Base-by-base conservation (phyloP, 2,797 vertebrate species). In the Pelodytes ibericus region DNA sequence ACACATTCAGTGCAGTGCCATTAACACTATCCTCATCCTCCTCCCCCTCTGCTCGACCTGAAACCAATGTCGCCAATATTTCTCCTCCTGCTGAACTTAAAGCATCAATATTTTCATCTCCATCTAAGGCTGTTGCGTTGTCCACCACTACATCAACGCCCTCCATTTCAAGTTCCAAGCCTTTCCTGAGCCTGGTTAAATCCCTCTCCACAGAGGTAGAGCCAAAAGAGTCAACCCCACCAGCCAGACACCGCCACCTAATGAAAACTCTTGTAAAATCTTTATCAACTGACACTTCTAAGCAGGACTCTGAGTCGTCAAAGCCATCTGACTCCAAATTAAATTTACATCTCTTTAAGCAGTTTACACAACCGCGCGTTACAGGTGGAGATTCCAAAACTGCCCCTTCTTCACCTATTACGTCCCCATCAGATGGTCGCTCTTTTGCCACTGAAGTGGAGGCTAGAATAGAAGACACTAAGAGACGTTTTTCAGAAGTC, bases 361-460 rank as follows among this genome's bases (percentile, higher is more conserved):
- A 96, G 82, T 96, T 99, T 85, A 93, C 96, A n/a, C 97, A 98
- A 57, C 93, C 96, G 39, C 94, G 95, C 30, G 84, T 87, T 82
- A 86, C 92, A 0, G 83, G 91, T 60, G 89, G 92, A 0, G 96
- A 99, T 80, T 98, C 96, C 53, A 99, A 99, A 90, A 99, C 97
- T 0, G 95, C 96, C 10, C 97, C 97, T 24, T 95, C 93, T 0
- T 97, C 97, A 20, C 96, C 96, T 0, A 81, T 97, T 31, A 94
- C 92, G 3, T 98, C 96, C 0, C 94, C 93, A 41, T 93, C 88
- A 0, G 97, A 99, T 16, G 92, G 90, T 36, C 95, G 97, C 62
- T 96, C 94, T 82, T 98, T 98, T 92, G 96, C 98, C 51, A 92
- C 95, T n/a, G 97, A 99, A 80, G 96, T 99, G 62, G 98, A 99